Base-by-base conservation (phyloP, 2,113 vertebrate species). In the Caloenas nicobarica region DNA sequence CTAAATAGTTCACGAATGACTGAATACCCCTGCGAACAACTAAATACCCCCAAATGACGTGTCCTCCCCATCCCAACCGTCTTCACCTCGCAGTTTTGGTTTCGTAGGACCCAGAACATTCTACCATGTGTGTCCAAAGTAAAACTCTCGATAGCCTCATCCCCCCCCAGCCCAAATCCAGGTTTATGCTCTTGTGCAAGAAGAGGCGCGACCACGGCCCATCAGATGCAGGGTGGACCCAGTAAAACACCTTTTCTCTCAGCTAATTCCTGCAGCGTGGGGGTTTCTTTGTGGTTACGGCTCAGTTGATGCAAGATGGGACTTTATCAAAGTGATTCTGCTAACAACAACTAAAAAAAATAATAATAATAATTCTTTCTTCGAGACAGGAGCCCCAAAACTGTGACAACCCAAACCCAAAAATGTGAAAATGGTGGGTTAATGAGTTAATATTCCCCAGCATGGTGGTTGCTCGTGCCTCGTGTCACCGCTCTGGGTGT, bases 401-500 rank as follows among this genome's bases (percentile, higher is more conserved):
- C 13, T 16, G n/a, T 21, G 33, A 70, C 26, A 60, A 80, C 8
- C 46, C 62, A 44, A 51, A 48, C 40, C 19, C 21, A 7, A 48
- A 54, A 53, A 13, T 4, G 25, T 1, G 48, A 34, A n/a, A 62
- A 26, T 2, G 19, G 53, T 3, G 38, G 44, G 68, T 48, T 22
- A 34, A 56, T 1, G 29, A 16, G 57, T 42, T n/a, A 13, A 26
- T 33, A n/a, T 5, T 21, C 34, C 28, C 87, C 58, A 61, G 40
- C 17, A 18, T 0, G 23, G 65, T 13, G 48, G 77, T 16, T 53
- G 22, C 54, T 86, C 5, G 0, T 33, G 86, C 51, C 62, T 65
- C 2, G 1, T 15, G 40, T 16, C 60, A 21, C 56, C 3, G 5
- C 26, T 7, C 51, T 51, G 23, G 90, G 22, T 1, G 1, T 19